These are phyloP conservation scores for Luehdorfia chinensis DNA, from an alignment of 1,140 invertebrate genomes.

Conservation along the genomic window DNA sequence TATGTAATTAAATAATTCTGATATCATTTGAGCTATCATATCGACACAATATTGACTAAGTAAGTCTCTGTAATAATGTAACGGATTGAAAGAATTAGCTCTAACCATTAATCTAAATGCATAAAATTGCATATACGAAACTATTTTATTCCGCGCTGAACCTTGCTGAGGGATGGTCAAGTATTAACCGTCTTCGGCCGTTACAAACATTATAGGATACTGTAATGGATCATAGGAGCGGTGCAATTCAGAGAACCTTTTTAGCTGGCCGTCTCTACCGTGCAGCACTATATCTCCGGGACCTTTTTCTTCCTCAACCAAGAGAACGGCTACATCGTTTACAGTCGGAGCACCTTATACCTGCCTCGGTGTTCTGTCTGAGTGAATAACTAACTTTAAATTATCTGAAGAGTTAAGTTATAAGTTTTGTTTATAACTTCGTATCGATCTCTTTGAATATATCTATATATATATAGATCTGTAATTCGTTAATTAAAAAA, in stretches of 20 bases:
- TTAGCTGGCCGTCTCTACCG: conserved; percentile 28
- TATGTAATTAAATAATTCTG: conserved; percentile 29
- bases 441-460: conserved; percentile 28
- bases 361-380: conserved; percentile 41
- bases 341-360: conserved; percentile 48
- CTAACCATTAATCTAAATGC: conserved; percentile 34
- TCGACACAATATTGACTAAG: conserved; percentile 40
- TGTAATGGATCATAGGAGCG: conserved; percentile 50
- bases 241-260: conserved; percentile 39
- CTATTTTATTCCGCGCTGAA: conserved; percentile 33
- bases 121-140: conserved; percentile 37
- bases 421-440: conserved; percentile 35
- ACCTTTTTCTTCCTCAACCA: conserved; percentile 44
- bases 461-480: conserved; percentile 21
- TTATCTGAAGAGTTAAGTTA: conserved; percentile 31
- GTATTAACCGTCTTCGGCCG: conserved; percentile 31
- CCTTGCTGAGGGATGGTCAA: conserved; percentile 31
- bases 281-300: conserved; percentile 39
- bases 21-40: conserved; percentile 35
- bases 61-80: conserved; percentile 39
- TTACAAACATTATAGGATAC: conserved; percentile 51
- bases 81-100: conserved; percentile 25
- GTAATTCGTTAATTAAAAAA: conserved; percentile 31
- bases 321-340: conserved; percentile 49
- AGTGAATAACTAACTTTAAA: conserved; percentile 43